phyloP scores from a whole-genome alignment of 2,888 invertebrate genomes.

The Agriotes lineatus region DNA sequence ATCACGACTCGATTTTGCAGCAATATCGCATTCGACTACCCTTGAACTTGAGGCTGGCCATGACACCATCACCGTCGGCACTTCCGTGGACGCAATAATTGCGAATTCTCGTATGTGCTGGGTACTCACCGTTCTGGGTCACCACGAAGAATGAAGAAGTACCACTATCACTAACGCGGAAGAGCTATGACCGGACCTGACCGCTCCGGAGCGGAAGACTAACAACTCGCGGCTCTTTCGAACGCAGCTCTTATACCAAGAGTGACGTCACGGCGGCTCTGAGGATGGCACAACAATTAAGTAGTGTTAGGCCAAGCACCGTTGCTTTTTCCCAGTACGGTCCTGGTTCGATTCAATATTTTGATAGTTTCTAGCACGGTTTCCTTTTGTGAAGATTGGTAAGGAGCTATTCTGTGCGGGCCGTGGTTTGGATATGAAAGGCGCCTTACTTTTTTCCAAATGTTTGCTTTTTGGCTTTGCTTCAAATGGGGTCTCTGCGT shows the following conservation, averaged over 20 bases:
- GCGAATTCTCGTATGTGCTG: neutral
- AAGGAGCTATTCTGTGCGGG: too few relatives aligned
- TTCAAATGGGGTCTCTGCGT: too few relatives aligned
- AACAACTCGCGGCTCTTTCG: constrained; percentile 59
- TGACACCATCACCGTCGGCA: neutral
- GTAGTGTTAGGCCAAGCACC: constrained; percentile 25
- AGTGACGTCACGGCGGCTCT: constrained; percentile 57
- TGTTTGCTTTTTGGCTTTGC: neutral
- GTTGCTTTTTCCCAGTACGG: constrained; percentile 21
- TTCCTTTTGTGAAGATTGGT: too few relatives aligned
- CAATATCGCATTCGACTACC: neutral
- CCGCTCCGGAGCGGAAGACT: constrained; percentile 59
- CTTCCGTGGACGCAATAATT: neutral
- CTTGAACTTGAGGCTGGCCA: constrained; percentile 6
- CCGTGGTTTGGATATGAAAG: neutral
- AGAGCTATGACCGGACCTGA: constrained; percentile 63
- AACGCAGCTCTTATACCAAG: constrained; percentile 61
- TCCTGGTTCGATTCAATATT: constrained; percentile 13
- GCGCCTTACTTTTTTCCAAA: neutral
- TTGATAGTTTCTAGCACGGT: neutral
- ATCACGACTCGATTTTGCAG: neutral
- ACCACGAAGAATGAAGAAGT: constrained; percentile 39
- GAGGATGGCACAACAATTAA: constrained; percentile 39
- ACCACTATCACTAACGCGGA: constrained; percentile 45
- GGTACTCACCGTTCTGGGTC: constrained; percentile 49